A percentile compares a stretch with the other conserved stretches of the same genome.
Conservation (phyloP, 2,888 invertebrate species). For the Mesorhabditis sp. region DNA sequence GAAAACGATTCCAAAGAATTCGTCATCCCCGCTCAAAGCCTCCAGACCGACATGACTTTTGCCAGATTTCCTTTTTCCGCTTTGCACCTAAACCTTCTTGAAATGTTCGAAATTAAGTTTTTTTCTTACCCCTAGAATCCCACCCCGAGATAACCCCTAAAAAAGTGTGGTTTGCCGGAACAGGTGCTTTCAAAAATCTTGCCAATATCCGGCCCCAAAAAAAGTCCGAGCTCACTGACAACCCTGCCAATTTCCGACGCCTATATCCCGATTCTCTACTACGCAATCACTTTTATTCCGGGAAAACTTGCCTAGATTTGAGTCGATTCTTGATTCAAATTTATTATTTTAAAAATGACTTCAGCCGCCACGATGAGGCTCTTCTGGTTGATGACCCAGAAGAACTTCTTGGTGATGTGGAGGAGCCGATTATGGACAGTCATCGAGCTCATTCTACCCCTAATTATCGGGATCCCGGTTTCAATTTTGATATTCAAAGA, state of each 20-base stretch:
- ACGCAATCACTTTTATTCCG: background rate
- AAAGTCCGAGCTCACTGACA: too few relatives aligned
- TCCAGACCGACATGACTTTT: too few relatives aligned
- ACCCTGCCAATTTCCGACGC: too few relatives aligned
- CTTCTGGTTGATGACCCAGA: background rate
- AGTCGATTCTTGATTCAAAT: background rate
- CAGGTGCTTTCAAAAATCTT: background rate
- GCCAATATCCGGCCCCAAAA: background rate
- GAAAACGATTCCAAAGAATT: too few relatives aligned
- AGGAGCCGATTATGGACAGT: background rate
- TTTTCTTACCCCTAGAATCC: too few relatives aligned
- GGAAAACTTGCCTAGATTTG: background rate
- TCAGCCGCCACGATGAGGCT: background rate
- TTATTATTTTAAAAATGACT: background rate
- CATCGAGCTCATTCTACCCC: background rate
- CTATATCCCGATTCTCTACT: background rate
- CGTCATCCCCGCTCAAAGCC: too few relatives aligned
- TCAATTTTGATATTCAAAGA: background rate
- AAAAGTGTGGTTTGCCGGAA: background rate
- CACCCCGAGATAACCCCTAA: background rate
- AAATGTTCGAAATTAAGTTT: too few relatives aligned
- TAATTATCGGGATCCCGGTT: background rate
- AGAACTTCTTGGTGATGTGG: slow-evolving; percentile 2
- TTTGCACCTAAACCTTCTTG: too few relatives aligned
- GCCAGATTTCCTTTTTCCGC: too few relatives aligned